Evolutionary conservation across 2,888 invertebrate species (phyloP).

Genomic region (Heliconius ethilla): DNA sequence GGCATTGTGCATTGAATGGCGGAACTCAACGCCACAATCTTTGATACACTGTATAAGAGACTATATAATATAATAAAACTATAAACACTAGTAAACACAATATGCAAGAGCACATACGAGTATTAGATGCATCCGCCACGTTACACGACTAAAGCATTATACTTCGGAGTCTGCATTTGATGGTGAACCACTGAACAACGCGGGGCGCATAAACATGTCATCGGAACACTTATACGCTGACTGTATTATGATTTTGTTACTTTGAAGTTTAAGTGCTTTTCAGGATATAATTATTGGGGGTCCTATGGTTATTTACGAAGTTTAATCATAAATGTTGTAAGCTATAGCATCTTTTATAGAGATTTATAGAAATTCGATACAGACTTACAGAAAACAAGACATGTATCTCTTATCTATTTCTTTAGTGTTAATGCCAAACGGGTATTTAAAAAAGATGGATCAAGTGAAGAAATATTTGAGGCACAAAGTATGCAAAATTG

Average conservation of each 20-base stretch:
- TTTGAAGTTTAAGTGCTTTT: constrained; percentile 18
- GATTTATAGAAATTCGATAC: no score
- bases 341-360: not conserved
- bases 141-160: constrained; percentile 7
- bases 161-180: constrained; percentile 33
- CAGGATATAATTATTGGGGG: not conserved
- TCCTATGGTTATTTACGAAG: not conserved
- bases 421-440: not conserved
- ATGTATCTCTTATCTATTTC: not conserved
- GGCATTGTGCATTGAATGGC: no score
- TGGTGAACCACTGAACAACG: constrained; percentile 51
- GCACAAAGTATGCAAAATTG: constrained; percentile 16
- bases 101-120: not conserved
- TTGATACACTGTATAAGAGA: no score
- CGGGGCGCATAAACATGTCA: constrained; percentile 33
- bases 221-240: constrained; percentile 13
- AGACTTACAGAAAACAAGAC: not conserved
- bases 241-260: constrained; percentile 16
- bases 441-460: not conserved
- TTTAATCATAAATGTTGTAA: not conserved
- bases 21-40: no score
- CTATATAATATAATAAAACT: no score
- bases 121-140: not conserved
- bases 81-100: not conserved
- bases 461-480: not conserved